These are phyloP conservation scores for Adelosebastes latens DNA, from an alignment of 2,797 vertebrate species.

Conservation along the genomic window DNA sequence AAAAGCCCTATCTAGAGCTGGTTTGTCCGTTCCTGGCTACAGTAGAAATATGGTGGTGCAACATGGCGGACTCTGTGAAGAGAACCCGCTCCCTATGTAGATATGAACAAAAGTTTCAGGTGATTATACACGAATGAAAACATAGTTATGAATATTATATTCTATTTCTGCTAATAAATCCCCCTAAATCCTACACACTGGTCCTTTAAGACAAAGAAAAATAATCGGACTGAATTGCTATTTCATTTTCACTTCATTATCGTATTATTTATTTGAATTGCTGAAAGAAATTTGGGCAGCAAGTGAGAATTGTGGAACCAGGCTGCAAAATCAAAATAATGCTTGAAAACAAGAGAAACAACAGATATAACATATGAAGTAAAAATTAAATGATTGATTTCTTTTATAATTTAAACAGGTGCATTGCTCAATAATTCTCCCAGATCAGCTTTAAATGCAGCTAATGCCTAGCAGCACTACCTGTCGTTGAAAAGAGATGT, in stretches of 20 bases:
- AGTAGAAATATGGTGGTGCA: too few relatives aligned
- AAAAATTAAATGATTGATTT: neutral
- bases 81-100: fast-evolving
- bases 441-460: neutral
- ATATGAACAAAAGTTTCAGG: too few relatives aligned
- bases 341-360: neutral
- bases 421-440: neutral
- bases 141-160: too few relatives aligned
- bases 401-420: neutral
- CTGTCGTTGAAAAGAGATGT: conserved; percentile 68
- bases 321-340: neutral
- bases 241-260: neutral
- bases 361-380: neutral
- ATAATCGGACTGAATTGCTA: neutral
- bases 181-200: too few relatives aligned
- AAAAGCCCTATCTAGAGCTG: too few relatives aligned
- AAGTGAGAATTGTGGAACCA: neutral
- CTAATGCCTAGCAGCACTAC: conserved; percentile 37
- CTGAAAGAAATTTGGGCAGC: neutral
- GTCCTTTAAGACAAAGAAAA: neutral
- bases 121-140: too few relatives aligned
- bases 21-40: fast-evolving
- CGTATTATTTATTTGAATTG: neutral
- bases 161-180: too few relatives aligned
- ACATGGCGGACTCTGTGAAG: too few relatives aligned